phyloP scores from a whole-genome alignment of 2,797 vertebrate species.

The Stomatorhinus walkeri region DNA sequence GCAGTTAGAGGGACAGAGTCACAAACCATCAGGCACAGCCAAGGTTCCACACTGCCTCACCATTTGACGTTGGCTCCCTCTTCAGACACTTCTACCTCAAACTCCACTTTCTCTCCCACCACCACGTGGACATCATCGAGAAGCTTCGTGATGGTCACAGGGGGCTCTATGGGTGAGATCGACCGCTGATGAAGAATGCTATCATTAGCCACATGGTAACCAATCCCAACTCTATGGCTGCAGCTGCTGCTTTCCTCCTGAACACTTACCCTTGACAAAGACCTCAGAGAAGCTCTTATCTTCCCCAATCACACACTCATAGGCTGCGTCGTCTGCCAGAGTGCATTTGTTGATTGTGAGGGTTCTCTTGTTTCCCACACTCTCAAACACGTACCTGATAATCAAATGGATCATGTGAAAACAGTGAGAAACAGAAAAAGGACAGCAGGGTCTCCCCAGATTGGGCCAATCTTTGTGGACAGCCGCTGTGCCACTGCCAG shows the following conservation, averaged over 20 bases:
- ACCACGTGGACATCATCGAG: constrained; percentile 79
- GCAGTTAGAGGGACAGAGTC: not conserved
- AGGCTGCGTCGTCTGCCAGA: constrained; percentile 79
- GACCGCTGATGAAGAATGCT: not conserved
- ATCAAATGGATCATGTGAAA: not conserved
- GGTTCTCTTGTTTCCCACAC: constrained; percentile 72
- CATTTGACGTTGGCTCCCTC: constrained; percentile 82
- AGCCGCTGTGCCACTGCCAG: not conserved
- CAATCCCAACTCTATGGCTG: not conserved
- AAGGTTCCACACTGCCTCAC: constrained; percentile 45
- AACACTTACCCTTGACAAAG: constrained; percentile 75
- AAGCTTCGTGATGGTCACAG: constrained; percentile 67
- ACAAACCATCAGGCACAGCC: not conserved
- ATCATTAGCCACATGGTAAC: not conserved
- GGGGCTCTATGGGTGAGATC: constrained; percentile 61
- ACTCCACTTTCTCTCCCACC: constrained; percentile 79
- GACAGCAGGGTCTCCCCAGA: not conserved
- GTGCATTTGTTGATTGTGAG: constrained; percentile 85
- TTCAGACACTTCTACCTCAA: constrained; percentile 81
- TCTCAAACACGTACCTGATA: constrained; percentile 80
- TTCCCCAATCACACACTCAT: constrained; percentile 75
- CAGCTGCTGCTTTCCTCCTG: not conserved
- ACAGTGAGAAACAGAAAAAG: not conserved
- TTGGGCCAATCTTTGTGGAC: not conserved
- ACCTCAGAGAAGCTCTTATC: constrained; percentile 79